These are phyloP conservation scores for Paragorgia papillata DNA, from an alignment of 92 coral and sea anemone genomes.

Conservation along the genomic window DNA sequence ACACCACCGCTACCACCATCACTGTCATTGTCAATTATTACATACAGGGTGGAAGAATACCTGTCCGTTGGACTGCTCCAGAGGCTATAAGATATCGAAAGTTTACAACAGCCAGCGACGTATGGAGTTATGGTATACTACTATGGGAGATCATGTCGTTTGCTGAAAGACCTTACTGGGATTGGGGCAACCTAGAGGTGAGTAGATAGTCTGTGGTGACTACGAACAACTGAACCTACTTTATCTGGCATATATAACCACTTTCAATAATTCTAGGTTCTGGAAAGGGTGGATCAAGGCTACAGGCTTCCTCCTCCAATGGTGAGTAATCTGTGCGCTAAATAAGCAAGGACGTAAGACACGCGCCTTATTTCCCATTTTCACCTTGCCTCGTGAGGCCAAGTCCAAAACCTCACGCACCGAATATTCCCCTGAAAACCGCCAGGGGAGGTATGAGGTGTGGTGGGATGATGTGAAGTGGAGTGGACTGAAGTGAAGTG, in stretches of 20 bases:
- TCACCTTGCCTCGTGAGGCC: slow-evolving; percentile 67
- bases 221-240: too few species aligned
- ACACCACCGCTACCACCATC: too few species aligned
- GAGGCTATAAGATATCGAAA: slow-evolving; percentile 86
- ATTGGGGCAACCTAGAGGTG: slow-evolving; percentile 92
- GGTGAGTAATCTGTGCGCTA: slow-evolving; percentile 49
- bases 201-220: too few species aligned
- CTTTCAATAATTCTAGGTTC: slow-evolving; percentile 61
- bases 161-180: slow-evolving; percentile 94
- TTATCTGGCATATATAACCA: too few species aligned
- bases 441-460: too few species aligned
- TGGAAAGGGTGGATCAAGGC: slow-evolving; percentile 84
- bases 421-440: background rate
- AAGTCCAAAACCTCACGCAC: slow-evolving; percentile 62
- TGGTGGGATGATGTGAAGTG: too few species aligned
- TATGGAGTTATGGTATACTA: slow-evolving; percentile 91
- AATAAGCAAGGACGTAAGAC: too few species aligned
- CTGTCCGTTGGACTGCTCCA: slow-evolving; percentile 99
- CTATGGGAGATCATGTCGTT: slow-evolving; percentile 92
- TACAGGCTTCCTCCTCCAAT: slow-evolving; percentile 84
- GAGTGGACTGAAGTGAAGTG: too few species aligned
- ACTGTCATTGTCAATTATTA: background rate
- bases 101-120: slow-evolving; percentile 87
- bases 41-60: slow-evolving; percentile 89
- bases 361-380: background rate